Percentiles rank a stretch among this genome's conserved stretches.
These are phyloP conservation scores for Archilochus colubris DNA, from an alignment of 2,113 vertebrate species.

Conservation along the genomic window DNA sequence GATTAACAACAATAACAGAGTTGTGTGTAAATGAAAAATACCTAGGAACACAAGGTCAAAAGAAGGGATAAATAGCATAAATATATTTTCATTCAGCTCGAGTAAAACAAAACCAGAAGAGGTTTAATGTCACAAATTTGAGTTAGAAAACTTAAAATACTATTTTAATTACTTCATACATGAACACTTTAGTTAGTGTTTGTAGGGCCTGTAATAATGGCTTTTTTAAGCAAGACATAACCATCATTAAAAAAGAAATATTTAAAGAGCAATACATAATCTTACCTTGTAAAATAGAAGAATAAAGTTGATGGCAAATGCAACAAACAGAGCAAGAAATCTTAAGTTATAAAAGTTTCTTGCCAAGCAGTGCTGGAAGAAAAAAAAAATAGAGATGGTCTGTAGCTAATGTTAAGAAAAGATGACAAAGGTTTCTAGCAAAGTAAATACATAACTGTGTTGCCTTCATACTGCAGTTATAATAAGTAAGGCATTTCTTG, in stretches of 20 bases:
- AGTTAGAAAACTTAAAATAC: not conserved
- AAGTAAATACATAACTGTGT: not conserved
- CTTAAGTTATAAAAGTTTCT: slow-evolving; percentile 99
- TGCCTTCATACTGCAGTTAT: not conserved
- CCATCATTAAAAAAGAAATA: not conserved
- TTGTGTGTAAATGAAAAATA: not conserved
- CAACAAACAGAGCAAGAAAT: slow-evolving; percentile 95
- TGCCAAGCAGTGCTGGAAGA: slow-evolving; percentile 92
- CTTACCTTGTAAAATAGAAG: slow-evolving; percentile 98
- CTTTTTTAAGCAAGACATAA: not conserved
- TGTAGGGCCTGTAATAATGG: not conserved
- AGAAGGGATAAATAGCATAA: not conserved
- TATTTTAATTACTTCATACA: not conserved
- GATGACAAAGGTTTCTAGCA: not conserved
- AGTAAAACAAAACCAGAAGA: not conserved
- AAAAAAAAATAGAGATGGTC: not conserved
- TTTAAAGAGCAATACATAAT: not conserved
- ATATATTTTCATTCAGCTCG: not conserved
- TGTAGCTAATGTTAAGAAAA: not conserved
- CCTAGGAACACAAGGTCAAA: not conserved
- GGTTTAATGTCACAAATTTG: not conserved
- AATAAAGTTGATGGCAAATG: slow-evolving; percentile 99
- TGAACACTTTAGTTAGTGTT: not conserved
- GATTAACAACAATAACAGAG: not conserved
- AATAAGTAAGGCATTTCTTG: not conserved